phyloP scores from a whole-genome alignment of 2,797 vertebrate genomes.

The Lacerta bilineata region DNA sequence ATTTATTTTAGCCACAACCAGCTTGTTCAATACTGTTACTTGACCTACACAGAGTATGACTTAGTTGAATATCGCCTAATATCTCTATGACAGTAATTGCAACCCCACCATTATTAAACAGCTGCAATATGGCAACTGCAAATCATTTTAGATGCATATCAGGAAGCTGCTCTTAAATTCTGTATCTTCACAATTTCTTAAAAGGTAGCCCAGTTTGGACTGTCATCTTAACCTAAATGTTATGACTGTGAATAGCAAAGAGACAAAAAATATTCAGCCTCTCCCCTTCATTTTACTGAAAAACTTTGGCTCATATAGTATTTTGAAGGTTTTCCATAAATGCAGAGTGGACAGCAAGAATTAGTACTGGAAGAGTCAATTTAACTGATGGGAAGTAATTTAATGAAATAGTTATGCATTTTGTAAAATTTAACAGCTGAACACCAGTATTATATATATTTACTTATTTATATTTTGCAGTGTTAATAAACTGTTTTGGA shows the following conservation, averaged over 20 bases:
- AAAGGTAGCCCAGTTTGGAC: slow-evolving; percentile 27
- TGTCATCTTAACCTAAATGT: background rate
- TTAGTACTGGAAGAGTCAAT: background rate
- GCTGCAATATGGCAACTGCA: background rate
- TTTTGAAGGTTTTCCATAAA: background rate
- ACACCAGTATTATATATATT: too few species aligned
- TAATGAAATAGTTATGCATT: background rate
- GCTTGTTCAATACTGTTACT: too few species aligned
- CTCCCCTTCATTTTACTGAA: background rate
- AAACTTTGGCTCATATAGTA: background rate
- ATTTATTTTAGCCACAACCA: too few species aligned
- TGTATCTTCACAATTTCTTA: background rate
- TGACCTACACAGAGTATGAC: too few species aligned
- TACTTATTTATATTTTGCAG: too few species aligned
- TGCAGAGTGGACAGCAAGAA: background rate
- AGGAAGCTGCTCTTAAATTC: slow-evolving; percentile 29
- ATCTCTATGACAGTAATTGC: background rate
- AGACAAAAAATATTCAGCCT: background rate
- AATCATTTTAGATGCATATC: slow-evolving; percentile 23
- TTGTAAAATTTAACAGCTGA: background rate
- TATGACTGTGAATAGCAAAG: background rate
- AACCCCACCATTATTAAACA: slow-evolving; percentile 8
- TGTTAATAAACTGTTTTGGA: too few species aligned
- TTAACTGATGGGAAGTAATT: background rate
- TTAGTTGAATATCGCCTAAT: background rate